Conservation (phyloP, 2,113 vertebrate species). For the Lontra canadensis region DNA sequence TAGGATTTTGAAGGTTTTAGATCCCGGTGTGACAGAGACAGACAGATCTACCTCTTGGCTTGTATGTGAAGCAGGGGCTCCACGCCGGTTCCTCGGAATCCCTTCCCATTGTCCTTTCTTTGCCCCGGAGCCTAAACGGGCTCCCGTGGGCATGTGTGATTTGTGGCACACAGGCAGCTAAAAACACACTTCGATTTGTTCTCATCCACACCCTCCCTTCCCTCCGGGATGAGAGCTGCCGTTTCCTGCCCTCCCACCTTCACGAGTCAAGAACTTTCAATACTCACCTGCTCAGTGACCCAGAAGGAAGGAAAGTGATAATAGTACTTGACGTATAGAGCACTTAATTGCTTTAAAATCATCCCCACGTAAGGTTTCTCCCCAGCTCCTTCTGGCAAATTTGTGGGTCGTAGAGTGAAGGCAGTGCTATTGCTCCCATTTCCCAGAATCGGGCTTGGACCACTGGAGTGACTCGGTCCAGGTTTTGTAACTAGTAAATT, state of each 20-base stretch:
- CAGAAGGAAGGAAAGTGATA: slow-evolving; percentile 6
- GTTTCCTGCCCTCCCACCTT: not conserved
- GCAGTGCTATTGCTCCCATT: not conserved
- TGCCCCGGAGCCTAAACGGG: not conserved
- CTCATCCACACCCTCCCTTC: not conserved
- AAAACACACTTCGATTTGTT: not conserved
- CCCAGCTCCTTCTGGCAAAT: not conserved
- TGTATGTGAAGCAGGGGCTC: not conserved
- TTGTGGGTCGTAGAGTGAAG: not conserved
- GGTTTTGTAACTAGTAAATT: not conserved
- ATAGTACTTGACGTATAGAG: not conserved
- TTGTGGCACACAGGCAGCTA: not conserved
- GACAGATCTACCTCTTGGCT: not conserved
- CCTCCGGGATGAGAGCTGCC: not conserved
- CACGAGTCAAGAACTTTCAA: not conserved
- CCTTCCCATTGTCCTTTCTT: not conserved
- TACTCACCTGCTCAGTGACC: not conserved
- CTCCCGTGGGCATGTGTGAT: not conserved
- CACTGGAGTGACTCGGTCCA: not conserved
- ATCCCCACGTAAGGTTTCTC: not conserved
- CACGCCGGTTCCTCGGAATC: not conserved
- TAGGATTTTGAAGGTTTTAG: not conserved
- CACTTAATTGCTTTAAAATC: not conserved
- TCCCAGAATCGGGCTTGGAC: not conserved
- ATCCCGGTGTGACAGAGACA: not conserved